A percentile compares a stretch with the other conserved stretches of the same genome.
Conservation (phyloP, 2,113 vertebrate genomes). For the Zingel zingel region DNA sequence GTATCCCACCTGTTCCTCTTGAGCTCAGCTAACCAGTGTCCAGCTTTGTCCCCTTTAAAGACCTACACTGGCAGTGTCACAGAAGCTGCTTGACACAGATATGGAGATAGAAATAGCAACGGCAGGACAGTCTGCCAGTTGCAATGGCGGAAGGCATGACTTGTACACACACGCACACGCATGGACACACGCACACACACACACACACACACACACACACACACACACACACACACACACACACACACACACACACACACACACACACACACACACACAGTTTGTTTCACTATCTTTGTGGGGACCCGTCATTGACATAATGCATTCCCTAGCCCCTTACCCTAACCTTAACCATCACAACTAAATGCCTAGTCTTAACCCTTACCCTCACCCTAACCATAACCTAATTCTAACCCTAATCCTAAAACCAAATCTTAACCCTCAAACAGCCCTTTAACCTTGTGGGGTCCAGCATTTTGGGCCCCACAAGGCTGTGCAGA, state of each 20-base stretch:
- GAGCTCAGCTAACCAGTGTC: conserved; percentile 20
- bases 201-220: background rate
- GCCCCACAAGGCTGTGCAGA: no score
- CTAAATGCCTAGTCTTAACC: no score
- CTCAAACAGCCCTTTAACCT: no score
- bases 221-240: background rate
- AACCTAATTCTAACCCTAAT: no score
- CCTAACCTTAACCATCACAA: no score
- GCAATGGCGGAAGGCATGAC: conserved; percentile 16
- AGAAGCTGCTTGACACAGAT: conserved; percentile 66
- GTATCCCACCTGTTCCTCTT: conserved; percentile 31
- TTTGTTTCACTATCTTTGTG: no score
- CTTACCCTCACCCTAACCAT: no score
- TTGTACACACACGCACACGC: background rate
- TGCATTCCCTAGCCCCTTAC: no score
- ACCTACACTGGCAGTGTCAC: conserved; percentile 35
- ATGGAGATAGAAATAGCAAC: conserved; percentile 74
- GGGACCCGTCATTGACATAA: no score
- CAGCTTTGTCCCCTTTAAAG: conserved; percentile 38
- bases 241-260: background rate
- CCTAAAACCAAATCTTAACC: no score
- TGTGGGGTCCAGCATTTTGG: no score
- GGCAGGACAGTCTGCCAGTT: conserved; percentile 29
- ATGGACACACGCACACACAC: background rate
- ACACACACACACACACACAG: background rate